Evolutionary conservation across 2,888 invertebrate species (phyloP).

Genomic region (Ametastegia equiseti): DNA sequence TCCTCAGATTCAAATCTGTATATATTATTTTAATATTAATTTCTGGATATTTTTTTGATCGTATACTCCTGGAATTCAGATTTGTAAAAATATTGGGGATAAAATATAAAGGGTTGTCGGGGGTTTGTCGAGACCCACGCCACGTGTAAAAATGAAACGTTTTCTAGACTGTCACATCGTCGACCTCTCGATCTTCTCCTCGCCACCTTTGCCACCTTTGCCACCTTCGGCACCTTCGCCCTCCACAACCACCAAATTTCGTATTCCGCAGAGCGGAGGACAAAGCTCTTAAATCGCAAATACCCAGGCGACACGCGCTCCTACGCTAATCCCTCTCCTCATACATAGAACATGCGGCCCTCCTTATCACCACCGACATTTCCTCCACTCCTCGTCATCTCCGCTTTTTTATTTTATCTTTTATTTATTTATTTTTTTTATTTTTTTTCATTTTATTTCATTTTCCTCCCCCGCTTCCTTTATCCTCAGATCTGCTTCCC

Average conservation of each 20-base stretch:
- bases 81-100: no score
- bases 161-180: not conserved
- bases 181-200: conserved; percentile 29
- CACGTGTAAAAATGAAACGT: conserved; percentile 11
- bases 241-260: not conserved
- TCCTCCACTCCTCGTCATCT: conserved; percentile 14
- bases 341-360: conserved; percentile 43
- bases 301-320: conserved; percentile 44
- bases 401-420: not conserved
- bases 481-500: not conserved
- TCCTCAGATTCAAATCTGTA: no score
- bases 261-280: conserved; percentile 35
- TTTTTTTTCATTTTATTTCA: not conserved
- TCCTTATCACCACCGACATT: conserved; percentile 41
- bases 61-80: no score
- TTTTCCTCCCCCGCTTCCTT: not conserved
- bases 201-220: not conserved
- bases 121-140: no score
- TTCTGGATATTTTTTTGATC: no score
- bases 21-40: no score
- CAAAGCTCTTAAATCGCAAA: conserved; percentile 46
- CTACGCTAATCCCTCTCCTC: conserved; percentile 37
- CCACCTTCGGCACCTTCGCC: not conserved
- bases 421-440: not conserved
- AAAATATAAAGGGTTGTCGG: not conserved